Conservation (phyloP, 2,797 vertebrate species). For the Tamandua tetradactyla region DNA sequence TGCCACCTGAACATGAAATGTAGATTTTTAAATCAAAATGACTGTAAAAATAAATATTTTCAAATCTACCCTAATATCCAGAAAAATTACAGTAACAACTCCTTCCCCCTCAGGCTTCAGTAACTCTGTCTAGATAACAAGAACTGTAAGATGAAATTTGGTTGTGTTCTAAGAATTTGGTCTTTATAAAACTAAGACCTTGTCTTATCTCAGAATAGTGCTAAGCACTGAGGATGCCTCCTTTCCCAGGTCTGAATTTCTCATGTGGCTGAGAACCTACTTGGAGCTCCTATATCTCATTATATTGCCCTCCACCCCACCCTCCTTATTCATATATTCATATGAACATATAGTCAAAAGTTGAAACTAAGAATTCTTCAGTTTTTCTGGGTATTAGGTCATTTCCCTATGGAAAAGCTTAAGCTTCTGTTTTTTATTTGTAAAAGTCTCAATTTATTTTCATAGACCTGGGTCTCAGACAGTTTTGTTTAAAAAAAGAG, state of each 20-base stretch:
- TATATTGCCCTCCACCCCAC: neutral
- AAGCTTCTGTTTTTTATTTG: neutral
- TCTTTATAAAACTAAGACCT: neutral
- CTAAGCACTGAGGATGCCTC: neutral
- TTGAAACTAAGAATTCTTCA: neutral
- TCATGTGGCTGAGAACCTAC: neutral
- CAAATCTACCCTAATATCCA: neutral
- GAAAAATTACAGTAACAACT: neutral
- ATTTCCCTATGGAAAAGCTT: neutral
- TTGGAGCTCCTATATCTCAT: neutral
- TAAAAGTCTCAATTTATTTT: neutral
- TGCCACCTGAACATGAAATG: neutral
- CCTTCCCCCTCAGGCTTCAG: neutral
- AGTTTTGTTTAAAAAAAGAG: neutral
- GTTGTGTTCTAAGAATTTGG: neutral
- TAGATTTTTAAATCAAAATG: constrained; percentile 7
- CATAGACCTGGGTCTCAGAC: neutral
- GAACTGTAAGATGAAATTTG: neutral
- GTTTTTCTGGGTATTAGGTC: neutral
- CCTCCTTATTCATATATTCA: neutral
- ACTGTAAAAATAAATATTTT: constrained; percentile 8
- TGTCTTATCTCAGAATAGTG: neutral
- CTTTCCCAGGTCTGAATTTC: neutral
- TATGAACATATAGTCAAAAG: neutral
- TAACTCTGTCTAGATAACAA: neutral